Conservation (phyloP, 2,113 vertebrate species). For the Puffinus mauretanicus region DNA sequence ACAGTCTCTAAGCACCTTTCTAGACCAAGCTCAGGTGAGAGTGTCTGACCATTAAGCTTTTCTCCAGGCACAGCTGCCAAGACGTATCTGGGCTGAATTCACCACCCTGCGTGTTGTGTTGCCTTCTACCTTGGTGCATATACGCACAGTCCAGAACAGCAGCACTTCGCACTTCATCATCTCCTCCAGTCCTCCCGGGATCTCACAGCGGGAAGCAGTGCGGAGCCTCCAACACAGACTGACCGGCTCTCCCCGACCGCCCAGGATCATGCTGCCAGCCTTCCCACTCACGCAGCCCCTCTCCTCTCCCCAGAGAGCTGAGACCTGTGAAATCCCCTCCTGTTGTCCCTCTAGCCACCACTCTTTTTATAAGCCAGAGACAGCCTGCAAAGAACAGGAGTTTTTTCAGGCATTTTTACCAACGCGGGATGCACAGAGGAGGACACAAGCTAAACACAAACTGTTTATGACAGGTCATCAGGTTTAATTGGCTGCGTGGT, state of each 20-base stretch:
- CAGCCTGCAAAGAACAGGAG: not conserved
- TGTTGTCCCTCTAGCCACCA: not conserved
- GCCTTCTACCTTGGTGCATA: not conserved
- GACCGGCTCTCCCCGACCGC: rapidly evolving
- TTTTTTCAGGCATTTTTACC: not conserved
- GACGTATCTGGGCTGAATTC: not conserved
- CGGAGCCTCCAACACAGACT: rapidly evolving
- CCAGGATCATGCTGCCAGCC: not conserved
- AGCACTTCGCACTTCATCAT: not conserved
- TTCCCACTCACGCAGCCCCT: not conserved
- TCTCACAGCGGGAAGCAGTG: not conserved
- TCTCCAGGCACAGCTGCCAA: not conserved
- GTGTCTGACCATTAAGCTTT: not conserved
- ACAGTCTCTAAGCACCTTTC: not conserved
- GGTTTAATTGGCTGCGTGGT: not conserved
- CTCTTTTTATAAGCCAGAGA: not conserved
- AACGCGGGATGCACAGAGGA: rapidly evolving
- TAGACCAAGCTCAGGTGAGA: not conserved
- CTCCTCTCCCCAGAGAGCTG: not conserved
- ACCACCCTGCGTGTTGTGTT: not conserved
- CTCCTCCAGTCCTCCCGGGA: not conserved
- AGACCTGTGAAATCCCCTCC: not conserved
- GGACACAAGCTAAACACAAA: not conserved
- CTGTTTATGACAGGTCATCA: not conserved
- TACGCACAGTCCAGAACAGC: not conserved